A percentile compares a stretch with the other conserved stretches of the same genome.
Conservation (phyloP, 2,888 invertebrate genomes). For the Adineta ricciae region DNA sequence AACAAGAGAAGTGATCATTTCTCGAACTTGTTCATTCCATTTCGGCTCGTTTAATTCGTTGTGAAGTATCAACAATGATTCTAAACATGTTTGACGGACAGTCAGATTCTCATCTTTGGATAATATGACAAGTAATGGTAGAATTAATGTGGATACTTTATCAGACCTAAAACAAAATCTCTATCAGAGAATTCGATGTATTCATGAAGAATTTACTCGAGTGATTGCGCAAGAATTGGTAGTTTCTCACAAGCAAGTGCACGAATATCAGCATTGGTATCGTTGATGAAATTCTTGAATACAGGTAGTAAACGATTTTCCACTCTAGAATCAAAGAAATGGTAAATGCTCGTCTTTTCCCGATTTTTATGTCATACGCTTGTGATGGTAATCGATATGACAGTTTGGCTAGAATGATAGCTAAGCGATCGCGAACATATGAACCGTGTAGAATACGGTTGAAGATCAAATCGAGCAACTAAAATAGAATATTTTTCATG, state of each 20-base stretch:
- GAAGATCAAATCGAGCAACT: constrained; percentile 8
- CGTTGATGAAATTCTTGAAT: constrained; percentile 13
- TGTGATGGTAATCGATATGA: not conserved
- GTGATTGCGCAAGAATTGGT: not conserved
- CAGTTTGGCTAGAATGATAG: not conserved
- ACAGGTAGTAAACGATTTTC: constrained; percentile 16
- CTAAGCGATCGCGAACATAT: not conserved
- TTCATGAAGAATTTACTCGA: no score
- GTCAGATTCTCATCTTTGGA: constrained; percentile 14
- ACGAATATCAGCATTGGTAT: constrained; percentile 3
- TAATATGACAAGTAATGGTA: not conserved
- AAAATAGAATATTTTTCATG: not conserved
- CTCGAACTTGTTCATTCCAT: not conserved
- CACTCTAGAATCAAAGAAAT: not conserved
- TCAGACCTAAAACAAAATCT: not conserved
- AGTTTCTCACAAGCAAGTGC: not conserved
- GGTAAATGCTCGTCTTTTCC: no score
- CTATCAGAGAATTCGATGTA: no score
- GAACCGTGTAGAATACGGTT: not conserved
- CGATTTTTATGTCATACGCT: not conserved
- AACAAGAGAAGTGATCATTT: not conserved
- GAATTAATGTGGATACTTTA: not conserved
- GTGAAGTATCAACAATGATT: not conserved
- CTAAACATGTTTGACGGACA: constrained; percentile 8
- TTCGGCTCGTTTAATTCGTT: not conserved